These are phyloP conservation scores for Ageneiosus marmoratus DNA, from an alignment of 2,113 vertebrate genomes.

Conservation along the genomic window DNA sequence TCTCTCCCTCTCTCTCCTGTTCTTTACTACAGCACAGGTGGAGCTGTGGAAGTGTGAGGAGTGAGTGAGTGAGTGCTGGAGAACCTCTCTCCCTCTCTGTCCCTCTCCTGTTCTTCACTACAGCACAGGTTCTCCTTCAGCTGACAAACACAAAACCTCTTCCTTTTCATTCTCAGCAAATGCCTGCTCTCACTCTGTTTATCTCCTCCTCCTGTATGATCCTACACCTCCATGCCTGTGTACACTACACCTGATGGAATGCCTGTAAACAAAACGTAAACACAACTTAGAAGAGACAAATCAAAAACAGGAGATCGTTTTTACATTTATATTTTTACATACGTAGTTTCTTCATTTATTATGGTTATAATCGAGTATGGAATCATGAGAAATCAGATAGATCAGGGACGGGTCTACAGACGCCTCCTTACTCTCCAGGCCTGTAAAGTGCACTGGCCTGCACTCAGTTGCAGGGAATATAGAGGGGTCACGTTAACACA, in stretches of 20 bases:
- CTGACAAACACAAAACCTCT: not conserved
- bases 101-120: not conserved
- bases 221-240: too few species aligned
- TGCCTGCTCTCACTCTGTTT: not conserved
- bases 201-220: not conserved
- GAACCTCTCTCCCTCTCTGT: not conserved
- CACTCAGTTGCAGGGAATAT: slow-evolving; percentile 33
- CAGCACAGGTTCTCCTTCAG: slow-evolving; percentile 4
- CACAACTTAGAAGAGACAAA: slow-evolving; percentile 36
- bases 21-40: not conserved
- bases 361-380: slow-evolving; percentile 16
- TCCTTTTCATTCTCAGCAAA: not conserved
- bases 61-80: not conserved
- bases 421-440: slow-evolving; percentile 36
- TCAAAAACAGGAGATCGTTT: slow-evolving; percentile 39
- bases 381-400: slow-evolving; percentile 30
- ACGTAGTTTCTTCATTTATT: slow-evolving; percentile 31
- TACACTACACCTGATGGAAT: not conserved
- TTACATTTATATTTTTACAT: slow-evolving; percentile 42
- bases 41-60: not conserved
- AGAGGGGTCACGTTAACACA: not conserved
- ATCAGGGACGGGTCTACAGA: slow-evolving; percentile 22
- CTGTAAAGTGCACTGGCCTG: slow-evolving; percentile 59
- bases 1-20: not conserved
- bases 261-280: slow-evolving; percentile 2